These are phyloP conservation scores for Acholoe squamosa DNA, from an alignment of 2,888 invertebrate species.

Conservation along the genomic window DNA sequence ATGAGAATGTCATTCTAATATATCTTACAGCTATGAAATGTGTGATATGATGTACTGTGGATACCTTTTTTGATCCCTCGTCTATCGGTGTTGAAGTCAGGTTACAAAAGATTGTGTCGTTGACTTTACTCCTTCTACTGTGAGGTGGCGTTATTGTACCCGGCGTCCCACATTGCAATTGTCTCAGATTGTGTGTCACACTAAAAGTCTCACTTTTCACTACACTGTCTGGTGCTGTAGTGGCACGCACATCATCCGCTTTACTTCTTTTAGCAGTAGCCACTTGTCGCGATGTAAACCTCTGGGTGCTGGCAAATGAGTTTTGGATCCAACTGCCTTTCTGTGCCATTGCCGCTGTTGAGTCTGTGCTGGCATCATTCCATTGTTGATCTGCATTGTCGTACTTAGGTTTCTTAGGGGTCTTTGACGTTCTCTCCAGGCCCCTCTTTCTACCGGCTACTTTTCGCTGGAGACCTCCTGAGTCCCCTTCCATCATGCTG, in stretches of 20 bases:
- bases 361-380: not conserved
- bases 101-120: not conserved
- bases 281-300: constrained; percentile 44
- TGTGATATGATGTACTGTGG: not conserved
- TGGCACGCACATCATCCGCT: not conserved
- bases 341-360: not conserved
- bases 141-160: not conserved
- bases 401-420: not conserved
- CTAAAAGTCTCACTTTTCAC: not conserved
- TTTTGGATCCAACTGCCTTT: not conserved
- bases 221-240: not conserved
- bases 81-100: not conserved
- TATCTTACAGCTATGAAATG: too few relatives aligned
- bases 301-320: not conserved
- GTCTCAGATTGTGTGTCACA: not conserved
- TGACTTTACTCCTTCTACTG: not conserved
- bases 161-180: not conserved
- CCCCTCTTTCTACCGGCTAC: constrained; percentile 1
- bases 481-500: not conserved
- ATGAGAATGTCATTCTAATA: too few relatives aligned
- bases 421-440: not conserved
- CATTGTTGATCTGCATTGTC: not conserved
- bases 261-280: not conserved
- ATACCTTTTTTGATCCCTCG: not conserved
- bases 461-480: not conserved